Percentiles rank a stretch among this genome's conserved stretches.
These are phyloP conservation scores for Strigops habroptila DNA, from an alignment of 2,113 vertebrate species.

Conservation along the genomic window DNA sequence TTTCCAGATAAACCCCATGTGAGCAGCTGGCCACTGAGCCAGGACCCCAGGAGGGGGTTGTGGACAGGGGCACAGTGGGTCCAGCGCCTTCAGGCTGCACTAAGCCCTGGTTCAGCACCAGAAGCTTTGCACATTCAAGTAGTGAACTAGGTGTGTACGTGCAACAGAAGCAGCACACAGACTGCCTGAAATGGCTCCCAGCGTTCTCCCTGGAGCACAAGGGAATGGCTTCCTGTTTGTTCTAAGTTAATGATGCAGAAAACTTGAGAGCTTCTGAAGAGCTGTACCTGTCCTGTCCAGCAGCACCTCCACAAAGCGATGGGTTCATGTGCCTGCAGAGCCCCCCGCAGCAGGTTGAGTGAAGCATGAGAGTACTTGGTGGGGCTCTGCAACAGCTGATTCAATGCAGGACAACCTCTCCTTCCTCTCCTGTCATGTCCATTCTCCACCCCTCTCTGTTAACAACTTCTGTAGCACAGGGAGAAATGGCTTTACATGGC, in stretches of 20 bases:
- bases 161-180: fast-evolving
- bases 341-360: fast-evolving
- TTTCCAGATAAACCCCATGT: fast-evolving
- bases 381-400: neutral
- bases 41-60: neutral
- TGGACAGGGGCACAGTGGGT: neutral
- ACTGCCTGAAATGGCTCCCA: fast-evolving
- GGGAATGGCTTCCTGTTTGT: neutral
- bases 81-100: neutral
- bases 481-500: fast-evolving
- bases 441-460: neutral
- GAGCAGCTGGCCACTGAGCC: fast-evolving
- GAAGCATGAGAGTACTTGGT: fast-evolving
- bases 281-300: neutral
- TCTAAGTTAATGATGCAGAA: neutral
- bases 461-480: neutral
- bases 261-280: neutral
- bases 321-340: neutral
- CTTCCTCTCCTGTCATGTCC: neutral
- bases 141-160: neutral
- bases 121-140: neutral
- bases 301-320: neutral
- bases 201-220: neutral
- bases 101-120: neutral
- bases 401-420: neutral